Evolutionary conservation across 1,140 invertebrate genomes (phyloP).

Genomic region (Drosophila nikananu): DNA sequence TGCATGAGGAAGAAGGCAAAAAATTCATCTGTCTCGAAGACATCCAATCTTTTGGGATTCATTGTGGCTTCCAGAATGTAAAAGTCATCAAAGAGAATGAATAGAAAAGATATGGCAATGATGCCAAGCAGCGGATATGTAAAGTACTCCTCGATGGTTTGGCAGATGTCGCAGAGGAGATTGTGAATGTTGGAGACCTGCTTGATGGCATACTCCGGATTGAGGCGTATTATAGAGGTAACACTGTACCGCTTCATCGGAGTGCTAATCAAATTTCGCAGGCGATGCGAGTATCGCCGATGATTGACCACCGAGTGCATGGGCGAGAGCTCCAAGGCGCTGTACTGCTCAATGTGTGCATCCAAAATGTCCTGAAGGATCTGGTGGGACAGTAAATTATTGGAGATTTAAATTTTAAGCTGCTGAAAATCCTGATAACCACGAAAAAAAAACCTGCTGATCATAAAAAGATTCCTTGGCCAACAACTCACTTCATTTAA

Average conservation of each 20-base stretch:
- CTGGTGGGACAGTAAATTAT: conserved; percentile 24
- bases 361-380: conserved; percentile 79
- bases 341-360: conserved; percentile 68
- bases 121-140: conserved; percentile 80
- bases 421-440: too few species aligned
- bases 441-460: too few species aligned
- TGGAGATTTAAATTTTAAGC: too few species aligned
- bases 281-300: conserved; percentile 51
- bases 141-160: conserved; percentile 82
- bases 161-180: conserved; percentile 79
- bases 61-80: conserved; percentile 77
- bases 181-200: conserved; percentile 82
- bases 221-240: conserved; percentile 78
- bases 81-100: conserved; percentile 82
- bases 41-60: conserved; percentile 70
- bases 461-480: background rate
- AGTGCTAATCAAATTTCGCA: conserved; percentile 54
- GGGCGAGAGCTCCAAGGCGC: conserved; percentile 70
- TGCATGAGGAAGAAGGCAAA: conserved; percentile 80
- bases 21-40: conserved; percentile 79
- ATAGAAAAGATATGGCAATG: conserved; percentile 78
- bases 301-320: conserved; percentile 72
- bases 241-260: conserved; percentile 75
- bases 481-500: conserved; percentile 72
- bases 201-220: conserved; percentile 73